phyloP scores from a whole-genome alignment of 1,140 invertebrate species.

The Laupala kohalensis region DNA sequence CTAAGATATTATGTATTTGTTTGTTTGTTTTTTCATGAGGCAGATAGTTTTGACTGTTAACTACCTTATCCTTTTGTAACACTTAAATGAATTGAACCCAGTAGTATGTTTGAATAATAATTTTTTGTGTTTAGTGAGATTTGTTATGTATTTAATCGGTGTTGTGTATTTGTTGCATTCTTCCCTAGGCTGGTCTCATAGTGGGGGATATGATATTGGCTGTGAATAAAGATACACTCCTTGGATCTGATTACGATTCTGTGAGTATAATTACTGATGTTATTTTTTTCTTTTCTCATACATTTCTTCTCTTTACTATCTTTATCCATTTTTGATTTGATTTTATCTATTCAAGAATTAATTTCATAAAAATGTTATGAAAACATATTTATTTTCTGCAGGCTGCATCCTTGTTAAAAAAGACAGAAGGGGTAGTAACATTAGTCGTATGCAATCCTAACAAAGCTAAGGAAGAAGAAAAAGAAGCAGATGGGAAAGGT shows the following conservation, averaged over 20 bases:
- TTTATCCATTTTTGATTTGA: neutral
- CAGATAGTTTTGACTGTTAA: too few species aligned
- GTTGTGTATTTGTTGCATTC: constrained; percentile 10
- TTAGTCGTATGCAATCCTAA: constrained; percentile 77
- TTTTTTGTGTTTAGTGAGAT: neutral
- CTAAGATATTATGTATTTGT: too few species aligned
- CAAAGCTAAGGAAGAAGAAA: constrained; percentile 40
- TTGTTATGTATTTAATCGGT: neutral
- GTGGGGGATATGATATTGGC: constrained; percentile 91
- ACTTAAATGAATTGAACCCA: too few species aligned
- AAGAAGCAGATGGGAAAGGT: constrained; percentile 15
- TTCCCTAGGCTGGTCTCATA: constrained; percentile 64
- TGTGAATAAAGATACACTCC: constrained; percentile 78
- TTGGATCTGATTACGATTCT: constrained; percentile 75
- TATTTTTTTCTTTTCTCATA: neutral
- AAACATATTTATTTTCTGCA: constrained; percentile 28
- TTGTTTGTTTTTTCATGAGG: too few species aligned
- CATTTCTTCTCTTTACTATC: neutral
- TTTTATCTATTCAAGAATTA: neutral
- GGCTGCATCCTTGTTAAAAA: constrained; percentile 72
- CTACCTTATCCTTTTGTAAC: neutral
- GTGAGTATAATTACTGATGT: too few species aligned
- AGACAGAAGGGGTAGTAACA: constrained; percentile 73
- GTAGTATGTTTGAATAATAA: too few species aligned
- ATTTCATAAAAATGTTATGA: neutral